These are phyloP conservation scores for Salvelinus sp. DNA, from an alignment of 2,113 vertebrate genomes.

Conservation along the genomic window DNA sequence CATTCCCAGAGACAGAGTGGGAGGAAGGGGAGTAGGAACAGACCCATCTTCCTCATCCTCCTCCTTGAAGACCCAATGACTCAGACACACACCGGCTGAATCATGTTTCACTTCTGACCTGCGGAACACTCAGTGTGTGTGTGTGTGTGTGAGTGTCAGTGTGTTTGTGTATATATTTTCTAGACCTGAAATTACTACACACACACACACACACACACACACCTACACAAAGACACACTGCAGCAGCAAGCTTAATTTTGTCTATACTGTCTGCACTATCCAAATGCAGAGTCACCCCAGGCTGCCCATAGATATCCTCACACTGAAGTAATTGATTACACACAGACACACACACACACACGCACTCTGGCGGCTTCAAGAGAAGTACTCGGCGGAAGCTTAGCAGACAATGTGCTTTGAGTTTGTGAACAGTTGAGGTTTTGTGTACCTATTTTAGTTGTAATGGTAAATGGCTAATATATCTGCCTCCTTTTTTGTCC, in stretches of 20 bases:
- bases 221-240: no score
- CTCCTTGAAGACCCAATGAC: slow-evolving; percentile 43
- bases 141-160: slow-evolving; percentile 8
- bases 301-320: not conserved
- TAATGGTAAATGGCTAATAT: not conserved
- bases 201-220: slow-evolving; percentile 4
- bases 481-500: not conserved
- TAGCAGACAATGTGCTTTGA: not conserved
- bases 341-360: no score
- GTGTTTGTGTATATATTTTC: slow-evolving; percentile 52
- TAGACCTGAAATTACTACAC: slow-evolving; percentile 2
- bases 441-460: not conserved
- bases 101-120: slow-evolving; percentile 37
- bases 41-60: slow-evolving; percentile 35
- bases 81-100: slow-evolving; percentile 36
- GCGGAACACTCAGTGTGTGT: slow-evolving; percentile 45
- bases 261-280: no score
- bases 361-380: not conserved
- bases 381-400: not conserved
- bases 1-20: slow-evolving; percentile 80
- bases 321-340: not conserved
- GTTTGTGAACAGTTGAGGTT: not conserved
- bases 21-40: slow-evolving; percentile 59
- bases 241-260: no score
- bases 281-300: no score